A percentile compares a stretch with the other conserved stretches of the same genome.
Evolutionary conservation across 2,113 vertebrate genomes (phyloP).

Genomic region (Castor canadensis): DNA sequence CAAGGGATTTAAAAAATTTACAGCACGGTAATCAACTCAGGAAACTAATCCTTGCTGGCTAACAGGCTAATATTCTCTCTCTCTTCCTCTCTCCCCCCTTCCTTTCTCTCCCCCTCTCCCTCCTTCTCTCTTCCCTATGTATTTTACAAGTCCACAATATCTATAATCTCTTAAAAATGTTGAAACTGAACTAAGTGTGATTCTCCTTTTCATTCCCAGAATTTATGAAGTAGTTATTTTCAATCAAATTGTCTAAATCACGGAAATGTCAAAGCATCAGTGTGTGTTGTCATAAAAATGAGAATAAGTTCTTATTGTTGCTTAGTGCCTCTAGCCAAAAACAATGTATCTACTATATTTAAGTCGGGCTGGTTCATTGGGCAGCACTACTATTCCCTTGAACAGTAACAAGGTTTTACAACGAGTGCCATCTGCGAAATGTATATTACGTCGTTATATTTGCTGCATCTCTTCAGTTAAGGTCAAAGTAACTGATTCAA

Average conservation of each 20-base stretch:
- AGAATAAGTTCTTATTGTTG: neutral
- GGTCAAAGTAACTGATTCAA: neutral
- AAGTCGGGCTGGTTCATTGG: neutral
- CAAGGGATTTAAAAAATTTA: neutral
- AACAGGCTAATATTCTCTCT: neutral
- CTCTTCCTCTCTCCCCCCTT: neutral
- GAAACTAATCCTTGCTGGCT: neutral
- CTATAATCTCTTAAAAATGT: neutral
- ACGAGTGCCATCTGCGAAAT: neutral
- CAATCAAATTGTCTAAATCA: slow-evolving; percentile 62
- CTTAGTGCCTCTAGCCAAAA: neutral
- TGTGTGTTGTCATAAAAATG: slow-evolving; percentile 45
- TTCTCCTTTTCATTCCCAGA: slow-evolving; percentile 31
- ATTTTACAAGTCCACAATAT: neutral
- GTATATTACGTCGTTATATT: neutral
- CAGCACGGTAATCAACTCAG: neutral
- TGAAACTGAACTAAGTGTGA: neutral
- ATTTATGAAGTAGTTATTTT: slow-evolving; percentile 51
- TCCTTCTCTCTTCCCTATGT: neutral
- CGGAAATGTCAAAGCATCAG: slow-evolving; percentile 43
- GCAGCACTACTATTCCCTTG: neutral
- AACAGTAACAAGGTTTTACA: neutral
- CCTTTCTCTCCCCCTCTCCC: neutral
- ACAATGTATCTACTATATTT: neutral
- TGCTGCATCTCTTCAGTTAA: neutral